Base-by-base conservation (phyloP, 2,113 vertebrate genomes). In the Vanacampus margaritifer region DNA sequence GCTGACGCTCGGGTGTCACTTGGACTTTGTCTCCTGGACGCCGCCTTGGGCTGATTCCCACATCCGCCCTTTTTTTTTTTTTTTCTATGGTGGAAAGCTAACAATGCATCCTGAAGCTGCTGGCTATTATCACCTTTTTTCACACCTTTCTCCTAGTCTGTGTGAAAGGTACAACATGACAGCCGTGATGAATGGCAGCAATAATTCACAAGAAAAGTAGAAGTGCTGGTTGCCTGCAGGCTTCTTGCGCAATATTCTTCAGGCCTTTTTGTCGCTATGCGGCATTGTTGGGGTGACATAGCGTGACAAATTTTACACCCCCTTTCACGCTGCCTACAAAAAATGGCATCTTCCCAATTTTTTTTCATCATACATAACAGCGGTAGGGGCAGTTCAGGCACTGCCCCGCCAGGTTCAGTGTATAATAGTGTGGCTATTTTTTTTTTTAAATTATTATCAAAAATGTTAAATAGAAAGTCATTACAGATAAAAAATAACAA, bases 1-100 rank as follows among this genome's bases (percentile, higher is more conserved):
- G 82, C 79, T 51, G 84, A 88, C 83, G 82, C 89, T 86, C 65
- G 66, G 78, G 83, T 89, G 88, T 89, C 89, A 90, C 88, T 79
- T 74, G 79, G 77, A 89, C 90, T 90, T 92, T 92, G 89, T 92
- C 86, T 72, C 74, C 37, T 77, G 79, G 88, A 82, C 79, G 72
- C 86, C 86, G 81, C 82, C 79, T 79, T 48, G 26, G 79, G 89
- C 80, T 82, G 71, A 81, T 90, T 90, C 88, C 82, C 90, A 91
- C 75, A 81, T 85, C 62, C 8, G 60, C 76, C 50, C 80, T 88
- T 84, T 83, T 82, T 86, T 88, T 80, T 84, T 79, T 76, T 83
- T 85, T 71, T 79, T 74, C 82, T 72, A 89, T 87, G 84, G 80
- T 80, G 69, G 69, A 79, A 24, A 7, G 66, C 11, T 64, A 78